Conservation (phyloP, 2,797 vertebrate species). For the Cyprinella venusta region DNA sequence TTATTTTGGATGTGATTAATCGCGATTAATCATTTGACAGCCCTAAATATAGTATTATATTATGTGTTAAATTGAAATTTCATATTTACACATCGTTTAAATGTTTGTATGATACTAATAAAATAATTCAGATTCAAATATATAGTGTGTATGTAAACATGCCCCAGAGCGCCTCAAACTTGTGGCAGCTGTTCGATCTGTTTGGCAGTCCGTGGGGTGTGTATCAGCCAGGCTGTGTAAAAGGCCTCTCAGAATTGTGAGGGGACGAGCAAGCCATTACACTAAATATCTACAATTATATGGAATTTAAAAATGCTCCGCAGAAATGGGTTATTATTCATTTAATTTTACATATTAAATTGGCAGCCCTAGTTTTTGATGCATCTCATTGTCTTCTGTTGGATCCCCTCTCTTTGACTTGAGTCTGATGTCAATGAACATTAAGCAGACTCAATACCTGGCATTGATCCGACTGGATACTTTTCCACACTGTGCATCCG, state of each 20-base stretch:
- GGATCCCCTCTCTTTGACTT: not conserved
- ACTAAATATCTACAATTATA: not conserved
- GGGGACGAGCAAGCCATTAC: no score
- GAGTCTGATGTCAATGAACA: slow-evolving; percentile 18
- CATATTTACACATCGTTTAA: no score
- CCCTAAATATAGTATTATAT: no score
- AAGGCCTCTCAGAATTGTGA: no score
- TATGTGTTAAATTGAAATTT: no score
- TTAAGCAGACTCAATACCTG: slow-evolving; percentile 22
- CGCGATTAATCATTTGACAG: no score
- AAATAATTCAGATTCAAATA: not conserved
- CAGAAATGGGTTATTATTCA: not conserved
- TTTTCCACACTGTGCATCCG: slow-evolving; percentile 1
- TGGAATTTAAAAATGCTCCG: not conserved
- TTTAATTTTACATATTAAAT: not conserved
- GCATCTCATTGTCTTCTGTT: not conserved
- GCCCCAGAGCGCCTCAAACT: no score
- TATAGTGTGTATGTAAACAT: not conserved
- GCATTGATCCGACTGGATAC: slow-evolving; percentile 11
- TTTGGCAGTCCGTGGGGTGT: no score
- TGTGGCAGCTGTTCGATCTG: no score
- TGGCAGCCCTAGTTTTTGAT: not conserved
- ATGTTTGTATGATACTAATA: not conserved
- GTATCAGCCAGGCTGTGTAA: no score
- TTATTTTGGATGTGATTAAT: no score